These are phyloP conservation scores for Neolamprologus ventralis DNA, from an alignment of 2,113 vertebrate species.

Conservation along the genomic window DNA sequence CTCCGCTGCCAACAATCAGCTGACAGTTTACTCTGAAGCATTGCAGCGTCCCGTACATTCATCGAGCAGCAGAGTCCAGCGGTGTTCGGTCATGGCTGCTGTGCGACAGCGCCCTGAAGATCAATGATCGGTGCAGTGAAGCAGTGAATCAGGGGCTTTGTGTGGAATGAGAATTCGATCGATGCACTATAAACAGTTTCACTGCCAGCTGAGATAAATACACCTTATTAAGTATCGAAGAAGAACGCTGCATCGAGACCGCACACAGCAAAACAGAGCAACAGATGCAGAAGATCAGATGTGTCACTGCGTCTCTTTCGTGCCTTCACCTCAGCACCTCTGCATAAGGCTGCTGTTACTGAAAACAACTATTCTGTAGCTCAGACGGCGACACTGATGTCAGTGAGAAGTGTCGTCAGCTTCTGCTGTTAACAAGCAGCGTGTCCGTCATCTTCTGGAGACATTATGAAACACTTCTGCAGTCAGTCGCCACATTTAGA, in stretches of 20 bases:
- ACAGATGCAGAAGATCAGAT: not conserved
- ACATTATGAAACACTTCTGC: not conserved
- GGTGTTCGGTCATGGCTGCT: not conserved
- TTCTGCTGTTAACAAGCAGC: not conserved
- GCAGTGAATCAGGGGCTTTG: not conserved
- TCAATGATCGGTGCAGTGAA: constrained; percentile 9
- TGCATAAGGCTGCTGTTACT: not conserved
- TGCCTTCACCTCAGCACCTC: not conserved
- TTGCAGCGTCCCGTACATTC: not conserved
- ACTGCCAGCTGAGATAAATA: constrained; percentile 38
- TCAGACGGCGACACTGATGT: not conserved
- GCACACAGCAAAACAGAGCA: not conserved
- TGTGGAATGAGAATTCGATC: constrained; percentile 43
- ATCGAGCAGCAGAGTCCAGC: not conserved
- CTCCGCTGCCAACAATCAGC: not conserved
- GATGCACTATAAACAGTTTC: constrained; percentile 45
- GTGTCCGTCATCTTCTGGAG: not conserved
- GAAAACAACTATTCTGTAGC: not conserved
- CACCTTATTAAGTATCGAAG: constrained; percentile 20
- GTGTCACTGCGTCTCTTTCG: not conserved
- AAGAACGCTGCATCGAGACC: constrained; percentile 11
- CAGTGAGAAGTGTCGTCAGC: not conserved
- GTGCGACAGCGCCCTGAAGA: constrained; percentile 18
- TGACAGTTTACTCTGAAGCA: not conserved
- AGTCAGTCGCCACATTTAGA: not conserved